Percentiles rank a stretch among this genome's conserved stretches.
phyloP scores from a whole-genome alignment of 2,888 invertebrate species.

The Psylliodes chrysocephalus region DNA sequence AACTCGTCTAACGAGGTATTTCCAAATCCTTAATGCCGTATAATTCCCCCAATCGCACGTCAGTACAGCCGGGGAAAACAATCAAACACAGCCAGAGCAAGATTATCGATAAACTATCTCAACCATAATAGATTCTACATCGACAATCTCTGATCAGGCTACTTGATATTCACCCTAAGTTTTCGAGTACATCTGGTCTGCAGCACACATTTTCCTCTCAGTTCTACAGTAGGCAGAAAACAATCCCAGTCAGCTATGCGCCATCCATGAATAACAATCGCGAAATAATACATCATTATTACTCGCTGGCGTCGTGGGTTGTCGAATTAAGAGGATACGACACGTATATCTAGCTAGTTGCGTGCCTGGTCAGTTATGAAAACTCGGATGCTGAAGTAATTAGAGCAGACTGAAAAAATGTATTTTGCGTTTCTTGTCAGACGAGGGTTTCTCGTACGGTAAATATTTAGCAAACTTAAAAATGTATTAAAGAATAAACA shows the following conservation, averaged over 20 bases:
- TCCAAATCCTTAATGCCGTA: not conserved
- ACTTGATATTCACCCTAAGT: constrained; percentile 27
- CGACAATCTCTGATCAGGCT: constrained; percentile 16
- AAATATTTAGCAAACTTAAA: too few species aligned
- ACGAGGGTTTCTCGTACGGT: too few species aligned
- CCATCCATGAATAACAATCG: constrained; percentile 39
- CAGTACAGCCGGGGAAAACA: not conserved
- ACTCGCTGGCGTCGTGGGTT: constrained; percentile 8
- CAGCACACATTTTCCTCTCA: not conserved
- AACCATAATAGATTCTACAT: constrained; percentile 17
- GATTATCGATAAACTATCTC: constrained; percentile 12
- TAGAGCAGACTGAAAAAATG: too few species aligned
- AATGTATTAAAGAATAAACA: too few species aligned
- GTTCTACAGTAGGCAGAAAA: constrained; percentile 20
- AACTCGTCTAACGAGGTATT: not conserved
- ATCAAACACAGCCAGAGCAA: constrained; percentile 6
- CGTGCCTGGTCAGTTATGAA: too few species aligned
- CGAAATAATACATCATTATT: constrained; percentile 40
- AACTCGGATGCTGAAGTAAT: not conserved
- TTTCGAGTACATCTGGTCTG: constrained; percentile 18
- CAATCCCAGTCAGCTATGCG: constrained; percentile 32
- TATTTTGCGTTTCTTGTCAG: too few species aligned
- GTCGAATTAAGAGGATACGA: not conserved
- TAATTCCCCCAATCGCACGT: not conserved
- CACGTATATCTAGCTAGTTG: not conserved